Conservation (phyloP, 1,140 invertebrate genomes). For the Apis mellifera region Amel_HAv3.1 CM009941.2:2351501-2352000, state of each 20-base stretch:
- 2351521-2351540: not conserved
- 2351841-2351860: not conserved
- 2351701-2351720: slow-evolving; percentile 9
- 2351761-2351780: not conserved
- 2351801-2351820: not conserved
- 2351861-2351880: not conserved
- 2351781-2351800: too few species aligned
- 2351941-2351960: not conserved
- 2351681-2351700: slow-evolving; percentile 22
- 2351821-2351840: not conserved
- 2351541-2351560: not conserved
- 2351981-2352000: not conserved
- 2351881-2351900: not conserved
- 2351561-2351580: not conserved
- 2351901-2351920: not conserved
- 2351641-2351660: not conserved
- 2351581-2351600: slow-evolving; percentile 7
- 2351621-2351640: not conserved
- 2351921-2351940: not conserved
- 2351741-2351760: too few species aligned
- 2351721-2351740: not conserved
- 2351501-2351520: slow-evolving; percentile 10
- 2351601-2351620: slow-evolving; percentile 15
- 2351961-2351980: not conserved
- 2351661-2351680: slow-evolving; percentile 9